Conservation (phyloP, 2,888 invertebrate genomes). For the Thymelicus lineola region DNA sequence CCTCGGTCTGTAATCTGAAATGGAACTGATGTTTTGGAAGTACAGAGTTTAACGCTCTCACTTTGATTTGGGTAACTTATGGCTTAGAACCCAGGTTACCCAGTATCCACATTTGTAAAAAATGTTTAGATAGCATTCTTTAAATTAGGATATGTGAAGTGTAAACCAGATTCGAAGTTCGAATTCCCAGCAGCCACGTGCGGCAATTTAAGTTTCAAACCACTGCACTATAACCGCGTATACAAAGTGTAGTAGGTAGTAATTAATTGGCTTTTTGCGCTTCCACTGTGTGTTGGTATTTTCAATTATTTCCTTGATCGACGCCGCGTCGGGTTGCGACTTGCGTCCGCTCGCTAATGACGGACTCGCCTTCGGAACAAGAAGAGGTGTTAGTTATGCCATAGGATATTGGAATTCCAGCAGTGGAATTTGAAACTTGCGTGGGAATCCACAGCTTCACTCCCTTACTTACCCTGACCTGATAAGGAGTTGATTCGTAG, state of each 20-base stretch:
- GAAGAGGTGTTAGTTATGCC: conserved; percentile 14
- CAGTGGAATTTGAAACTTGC: conserved; percentile 10
- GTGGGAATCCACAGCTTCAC: conserved; percentile 2
- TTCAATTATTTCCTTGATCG: conserved; percentile 34
- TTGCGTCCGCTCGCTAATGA: conserved; percentile 31
- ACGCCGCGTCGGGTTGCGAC: conserved; percentile 7
- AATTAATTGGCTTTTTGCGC: conserved; percentile 27
- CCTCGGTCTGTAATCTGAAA: not conserved
- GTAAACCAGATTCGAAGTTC: not conserved
- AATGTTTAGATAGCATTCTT: too few species aligned
- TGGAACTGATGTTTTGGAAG: too few species aligned
- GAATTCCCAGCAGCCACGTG: not conserved
- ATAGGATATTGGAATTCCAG: conserved; percentile 16
- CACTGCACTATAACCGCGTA: not conserved
- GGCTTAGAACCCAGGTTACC: too few species aligned
- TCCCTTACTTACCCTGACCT: too few species aligned
- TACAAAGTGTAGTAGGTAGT: not conserved
- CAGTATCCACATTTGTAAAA: too few species aligned
- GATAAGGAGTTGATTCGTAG: too few species aligned
- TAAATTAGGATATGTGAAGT: too few species aligned
- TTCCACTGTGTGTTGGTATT: conserved; percentile 23
- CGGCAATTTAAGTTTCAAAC: not conserved
- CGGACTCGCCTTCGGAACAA: conserved; percentile 6
- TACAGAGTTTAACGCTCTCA: too few species aligned
- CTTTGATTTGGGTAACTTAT: too few species aligned